Percentiles rank a stretch among this genome's conserved stretches.
phyloP scores from a whole-genome alignment of 1,140 invertebrate species.

The Berghia stephanieae region DNA sequence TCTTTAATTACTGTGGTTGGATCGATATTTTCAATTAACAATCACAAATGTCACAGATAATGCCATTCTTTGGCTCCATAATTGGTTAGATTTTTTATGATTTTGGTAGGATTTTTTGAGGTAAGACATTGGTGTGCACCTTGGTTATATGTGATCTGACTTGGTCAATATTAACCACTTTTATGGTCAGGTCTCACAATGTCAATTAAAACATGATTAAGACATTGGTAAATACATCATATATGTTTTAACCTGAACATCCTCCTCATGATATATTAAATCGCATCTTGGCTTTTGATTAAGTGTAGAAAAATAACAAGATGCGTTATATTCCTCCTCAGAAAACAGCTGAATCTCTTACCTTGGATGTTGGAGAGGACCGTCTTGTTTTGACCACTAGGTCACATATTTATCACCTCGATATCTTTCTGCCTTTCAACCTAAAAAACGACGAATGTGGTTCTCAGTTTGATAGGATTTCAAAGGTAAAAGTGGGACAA shows the following conservation, averaged over 20 bases:
- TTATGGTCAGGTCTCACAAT: background rate
- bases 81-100: background rate
- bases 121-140: background rate
- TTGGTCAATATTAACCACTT: background rate
- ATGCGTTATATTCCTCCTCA: conserved; percentile 53
- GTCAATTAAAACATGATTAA: background rate
- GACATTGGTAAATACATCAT: background rate
- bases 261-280: background rate
- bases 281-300: background rate
- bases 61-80: no score
- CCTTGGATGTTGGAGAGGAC: conserved; percentile 77
- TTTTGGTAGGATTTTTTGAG: background rate
- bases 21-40: background rate
- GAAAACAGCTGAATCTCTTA: conserved; percentile 73
- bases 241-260: background rate
- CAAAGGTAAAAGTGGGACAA: conserved; percentile 68
- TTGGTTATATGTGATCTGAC: background rate
- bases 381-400: conserved; percentile 74
- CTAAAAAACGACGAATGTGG: conserved; percentile 72
- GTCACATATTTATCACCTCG: conserved; percentile 72
- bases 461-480: conserved; percentile 73
- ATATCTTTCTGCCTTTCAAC: conserved; percentile 75
- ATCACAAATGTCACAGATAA: background rate
- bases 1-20: background rate
- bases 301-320: background rate